Conservation (phyloP, 2,888 invertebrate species). For the Nasonovia ribisnigri region DNA sequence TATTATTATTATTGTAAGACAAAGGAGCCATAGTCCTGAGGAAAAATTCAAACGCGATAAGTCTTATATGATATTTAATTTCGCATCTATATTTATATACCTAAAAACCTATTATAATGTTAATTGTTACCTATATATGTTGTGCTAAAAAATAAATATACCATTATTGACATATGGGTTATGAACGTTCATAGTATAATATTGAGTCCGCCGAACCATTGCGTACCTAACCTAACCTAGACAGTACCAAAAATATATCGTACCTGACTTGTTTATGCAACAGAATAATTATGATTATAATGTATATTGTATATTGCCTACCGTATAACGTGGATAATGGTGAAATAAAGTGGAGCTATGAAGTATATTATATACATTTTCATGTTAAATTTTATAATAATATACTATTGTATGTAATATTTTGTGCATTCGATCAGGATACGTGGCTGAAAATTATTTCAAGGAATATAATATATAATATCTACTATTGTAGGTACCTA, state of each 20-base stretch:
- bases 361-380: neutral
- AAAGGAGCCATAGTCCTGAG: constrained; percentile 17
- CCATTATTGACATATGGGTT: neutral
- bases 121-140: neutral
- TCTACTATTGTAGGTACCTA: neutral
- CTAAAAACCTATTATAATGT: neutral
- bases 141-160: neutral
- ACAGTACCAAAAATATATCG: neutral
- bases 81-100: neutral
- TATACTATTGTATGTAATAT: no score
- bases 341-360: neutral
- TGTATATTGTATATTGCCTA: neutral
- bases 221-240: neutral
- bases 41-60: neutral
- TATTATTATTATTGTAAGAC: constrained; percentile 10
- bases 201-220: neutral
- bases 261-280: neutral
- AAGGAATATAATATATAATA: neutral
- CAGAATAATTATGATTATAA: neutral
- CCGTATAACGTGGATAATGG: neutral
- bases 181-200: neutral
- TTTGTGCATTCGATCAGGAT: neutral
- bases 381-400: neutral
- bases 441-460: neutral
- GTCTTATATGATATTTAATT: neutral